phyloP scores from a whole-genome alignment of 53 echinoderm and acorn worm species.

The Stichopus horrens region DNA sequence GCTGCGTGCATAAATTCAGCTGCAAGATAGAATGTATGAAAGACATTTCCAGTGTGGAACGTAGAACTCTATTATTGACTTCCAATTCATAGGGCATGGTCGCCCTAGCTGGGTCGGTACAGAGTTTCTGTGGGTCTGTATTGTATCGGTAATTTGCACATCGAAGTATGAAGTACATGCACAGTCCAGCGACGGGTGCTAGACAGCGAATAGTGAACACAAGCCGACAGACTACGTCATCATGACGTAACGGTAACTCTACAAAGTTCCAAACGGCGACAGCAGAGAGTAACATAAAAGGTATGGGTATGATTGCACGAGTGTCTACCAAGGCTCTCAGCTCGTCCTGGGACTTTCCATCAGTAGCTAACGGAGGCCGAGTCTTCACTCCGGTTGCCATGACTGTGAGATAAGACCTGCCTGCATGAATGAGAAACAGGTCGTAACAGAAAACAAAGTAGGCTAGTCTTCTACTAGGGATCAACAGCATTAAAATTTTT shows the following conservation, averaged over 20 bases:
- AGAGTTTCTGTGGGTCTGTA: slow-evolving; percentile 6
- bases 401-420: neutral
- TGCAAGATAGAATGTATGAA: slow-evolving; percentile 12
- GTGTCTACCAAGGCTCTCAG: neutral
- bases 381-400: neutral
- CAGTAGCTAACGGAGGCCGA: neutral
- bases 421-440: neutral
- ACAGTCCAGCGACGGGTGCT: neutral
- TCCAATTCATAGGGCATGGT: slow-evolving; percentile 25
- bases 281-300: slow-evolving; percentile 1
- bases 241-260: neutral
- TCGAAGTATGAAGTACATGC: neutral
- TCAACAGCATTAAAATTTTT: neutral
- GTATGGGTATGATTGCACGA: neutral
- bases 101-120: slow-evolving; percentile 25
- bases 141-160: neutral
- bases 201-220: slow-evolving; percentile 25
- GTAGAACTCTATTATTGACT: neutral
- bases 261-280: neutral
- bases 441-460: neutral
- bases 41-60: neutral
- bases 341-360: slow-evolving; percentile 9
- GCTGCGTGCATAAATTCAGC: neutral
- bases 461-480: neutral
- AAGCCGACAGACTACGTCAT: neutral